Percentiles rank a stretch among this genome's conserved stretches.
These are phyloP conservation scores for Argentina silus DNA, from an alignment of 2,797 vertebrate species.

Conservation along the genomic window DNA sequence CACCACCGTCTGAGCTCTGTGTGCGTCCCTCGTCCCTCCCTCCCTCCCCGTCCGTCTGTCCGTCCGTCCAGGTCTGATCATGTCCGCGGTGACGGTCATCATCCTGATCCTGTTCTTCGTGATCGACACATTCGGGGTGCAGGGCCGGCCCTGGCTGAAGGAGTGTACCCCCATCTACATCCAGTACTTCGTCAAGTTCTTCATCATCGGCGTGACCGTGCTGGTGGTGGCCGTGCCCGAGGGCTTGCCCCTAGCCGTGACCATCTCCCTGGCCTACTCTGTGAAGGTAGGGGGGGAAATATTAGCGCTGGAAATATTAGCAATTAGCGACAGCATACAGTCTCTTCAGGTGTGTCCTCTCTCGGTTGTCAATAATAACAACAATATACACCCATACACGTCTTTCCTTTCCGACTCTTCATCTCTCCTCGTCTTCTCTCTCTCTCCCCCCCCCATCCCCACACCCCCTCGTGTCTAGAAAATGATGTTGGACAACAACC, in stretches of 20 bases:
- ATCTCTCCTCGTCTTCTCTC: too few species aligned
- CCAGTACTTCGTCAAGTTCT: constrained; percentile 98
- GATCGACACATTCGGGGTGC: constrained; percentile 88
- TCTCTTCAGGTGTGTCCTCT: too few species aligned
- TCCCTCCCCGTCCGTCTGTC: not conserved
- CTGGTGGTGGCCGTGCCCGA: constrained; percentile 97
- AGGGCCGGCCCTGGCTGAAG: constrained; percentile 80
- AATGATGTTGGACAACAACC: constrained; percentile 99
- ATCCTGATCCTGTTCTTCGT: constrained; percentile 96
- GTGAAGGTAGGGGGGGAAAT: constrained; percentile 94
- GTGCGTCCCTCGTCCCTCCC: not conserved
- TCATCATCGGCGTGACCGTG: constrained; percentile 97
- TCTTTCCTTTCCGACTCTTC: too few species aligned
- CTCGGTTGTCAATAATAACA: too few species aligned
- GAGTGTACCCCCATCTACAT: constrained; percentile 96
- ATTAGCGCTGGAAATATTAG: too few species aligned
- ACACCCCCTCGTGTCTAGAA: constrained; percentile 75
- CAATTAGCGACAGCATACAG: not conserved
- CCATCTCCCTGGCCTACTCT: constrained; percentile 96
- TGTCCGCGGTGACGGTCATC: constrained; percentile 94
- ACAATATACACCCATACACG: too few species aligned
- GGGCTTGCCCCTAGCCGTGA: constrained; percentile 93
- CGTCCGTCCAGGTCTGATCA: constrained; percentile 85
- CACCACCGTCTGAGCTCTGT: not conserved
- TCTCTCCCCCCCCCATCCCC: not conserved